phyloP scores from a whole-genome alignment of 2,113 vertebrate species.

The Numida meleagris region DNA sequence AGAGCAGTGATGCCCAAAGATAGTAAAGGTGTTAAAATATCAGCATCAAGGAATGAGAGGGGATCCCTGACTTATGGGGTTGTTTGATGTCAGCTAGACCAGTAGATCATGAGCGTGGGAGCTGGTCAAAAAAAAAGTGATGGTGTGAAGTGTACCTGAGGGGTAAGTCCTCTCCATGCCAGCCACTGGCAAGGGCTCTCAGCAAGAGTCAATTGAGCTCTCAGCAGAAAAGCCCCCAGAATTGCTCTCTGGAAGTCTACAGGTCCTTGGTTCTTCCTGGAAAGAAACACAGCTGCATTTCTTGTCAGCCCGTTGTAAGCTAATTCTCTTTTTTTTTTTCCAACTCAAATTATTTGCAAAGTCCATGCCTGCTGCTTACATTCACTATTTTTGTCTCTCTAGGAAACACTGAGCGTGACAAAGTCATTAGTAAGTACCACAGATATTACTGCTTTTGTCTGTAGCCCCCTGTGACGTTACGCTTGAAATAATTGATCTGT shows the following conservation, averaged over 20 bases:
- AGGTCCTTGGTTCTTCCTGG: not conserved
- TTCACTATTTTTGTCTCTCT: slow-evolving; percentile 43
- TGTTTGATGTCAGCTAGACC: not conserved
- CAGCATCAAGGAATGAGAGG: rapidly evolving
- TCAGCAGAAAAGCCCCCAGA: not conserved
- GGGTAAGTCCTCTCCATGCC: rapidly evolving
- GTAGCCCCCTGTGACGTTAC: not conserved
- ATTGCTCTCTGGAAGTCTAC: not conserved
- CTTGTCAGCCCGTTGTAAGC: not conserved
- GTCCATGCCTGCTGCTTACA: not conserved
- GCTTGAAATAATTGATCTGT: not conserved
- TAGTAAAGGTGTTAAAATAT: not conserved
- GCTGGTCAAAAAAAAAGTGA: not conserved
- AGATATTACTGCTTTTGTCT: not conserved
- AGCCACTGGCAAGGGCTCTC: not conserved
- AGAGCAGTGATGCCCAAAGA: not conserved
- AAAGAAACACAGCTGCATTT: not conserved
- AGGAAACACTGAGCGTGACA: slow-evolving; percentile 75
- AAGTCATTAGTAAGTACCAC: slow-evolving; percentile 72
- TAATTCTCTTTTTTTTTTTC: not conserved
- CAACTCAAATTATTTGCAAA: not conserved
- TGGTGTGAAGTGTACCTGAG: rapidly evolving
- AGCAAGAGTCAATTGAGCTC: rapidly evolving
- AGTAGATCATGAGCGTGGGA: not conserved
- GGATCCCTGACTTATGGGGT: rapidly evolving